Evolutionary conservation across 2,797 vertebrate genomes (phyloP).

Genomic region (Graptemys geographica): DNA sequence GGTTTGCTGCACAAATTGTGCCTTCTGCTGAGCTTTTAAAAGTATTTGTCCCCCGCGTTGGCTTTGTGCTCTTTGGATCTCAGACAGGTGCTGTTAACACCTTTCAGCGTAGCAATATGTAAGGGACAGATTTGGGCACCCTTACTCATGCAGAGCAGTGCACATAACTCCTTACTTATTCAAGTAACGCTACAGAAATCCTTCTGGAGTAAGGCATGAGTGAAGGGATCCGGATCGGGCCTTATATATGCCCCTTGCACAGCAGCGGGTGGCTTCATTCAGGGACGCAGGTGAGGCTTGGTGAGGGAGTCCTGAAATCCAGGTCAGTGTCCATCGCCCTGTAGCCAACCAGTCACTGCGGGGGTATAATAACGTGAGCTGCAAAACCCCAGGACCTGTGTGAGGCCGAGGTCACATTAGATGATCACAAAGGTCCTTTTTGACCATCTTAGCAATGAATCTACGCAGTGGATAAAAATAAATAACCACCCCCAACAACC

Average conservation of each 20-base stretch:
- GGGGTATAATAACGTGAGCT: not conserved
- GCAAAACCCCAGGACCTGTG: not conserved
- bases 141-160: too few relatives aligned
- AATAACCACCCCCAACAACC: not conserved
- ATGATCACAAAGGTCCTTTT: not conserved
- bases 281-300: not conserved
- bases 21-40: not conserved
- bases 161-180: not conserved
- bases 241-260: not conserved
- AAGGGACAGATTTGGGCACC: too few relatives aligned
- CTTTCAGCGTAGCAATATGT: too few relatives aligned
- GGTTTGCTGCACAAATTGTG: not conserved
- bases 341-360: not conserved
- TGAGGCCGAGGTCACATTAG: not conserved
- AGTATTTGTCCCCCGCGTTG: not conserved
- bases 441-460: too few relatives aligned
- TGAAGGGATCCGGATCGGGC: not conserved
- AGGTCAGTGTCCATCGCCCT: not conserved
- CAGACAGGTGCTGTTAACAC: too few relatives aligned
- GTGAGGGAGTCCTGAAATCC: not conserved
- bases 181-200: not conserved
- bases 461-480: not conserved
- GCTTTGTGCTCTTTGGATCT: too few relatives aligned
- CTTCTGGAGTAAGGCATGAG: not conserved
- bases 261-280: not conserved